Conservation (phyloP, 2,113 vertebrate species). For the Brienomyrus brachyistius region DNA sequence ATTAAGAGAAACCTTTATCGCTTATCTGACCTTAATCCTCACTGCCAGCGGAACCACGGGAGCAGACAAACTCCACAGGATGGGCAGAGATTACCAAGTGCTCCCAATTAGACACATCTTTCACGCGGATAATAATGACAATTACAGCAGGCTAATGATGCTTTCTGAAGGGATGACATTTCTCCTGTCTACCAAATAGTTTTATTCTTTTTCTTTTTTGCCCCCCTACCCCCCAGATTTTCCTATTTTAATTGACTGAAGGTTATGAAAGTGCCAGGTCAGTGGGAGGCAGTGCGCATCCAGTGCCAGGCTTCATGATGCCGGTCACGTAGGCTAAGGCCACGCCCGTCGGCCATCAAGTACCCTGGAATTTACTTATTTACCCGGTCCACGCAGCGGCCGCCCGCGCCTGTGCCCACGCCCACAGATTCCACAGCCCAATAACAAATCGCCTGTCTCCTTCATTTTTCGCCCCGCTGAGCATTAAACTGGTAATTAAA, state of each 20-base stretch:
- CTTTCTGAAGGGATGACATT: conserved; percentile 32
- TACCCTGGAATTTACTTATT: background rate
- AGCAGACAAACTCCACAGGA: conserved; percentile 23
- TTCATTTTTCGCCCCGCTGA: conserved; percentile 15
- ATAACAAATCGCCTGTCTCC: conserved; percentile 12
- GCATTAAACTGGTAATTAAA: conserved; percentile 24
- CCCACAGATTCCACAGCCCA: background rate
- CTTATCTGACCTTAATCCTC: conserved; percentile 29
- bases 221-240: conserved; percentile 8
- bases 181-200: conserved; percentile 48
- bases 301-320: background rate
- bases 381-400: background rate
- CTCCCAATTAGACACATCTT: conserved; percentile 36
- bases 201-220: conserved; percentile 29
- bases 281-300: background rate
- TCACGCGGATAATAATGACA: conserved; percentile 36
- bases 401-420: background rate
- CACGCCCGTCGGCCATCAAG: background rate
- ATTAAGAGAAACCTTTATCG: conserved; percentile 32
- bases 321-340: background rate
- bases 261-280: conserved; percentile 25
- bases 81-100: conserved; percentile 24
- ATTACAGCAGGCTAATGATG: conserved; percentile 48
- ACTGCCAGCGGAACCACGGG: conserved; percentile 7
- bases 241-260: conserved; percentile 33